Base-by-base conservation (phyloP, 2,797 vertebrate species). In the Intellagama lesueurii region DNA sequence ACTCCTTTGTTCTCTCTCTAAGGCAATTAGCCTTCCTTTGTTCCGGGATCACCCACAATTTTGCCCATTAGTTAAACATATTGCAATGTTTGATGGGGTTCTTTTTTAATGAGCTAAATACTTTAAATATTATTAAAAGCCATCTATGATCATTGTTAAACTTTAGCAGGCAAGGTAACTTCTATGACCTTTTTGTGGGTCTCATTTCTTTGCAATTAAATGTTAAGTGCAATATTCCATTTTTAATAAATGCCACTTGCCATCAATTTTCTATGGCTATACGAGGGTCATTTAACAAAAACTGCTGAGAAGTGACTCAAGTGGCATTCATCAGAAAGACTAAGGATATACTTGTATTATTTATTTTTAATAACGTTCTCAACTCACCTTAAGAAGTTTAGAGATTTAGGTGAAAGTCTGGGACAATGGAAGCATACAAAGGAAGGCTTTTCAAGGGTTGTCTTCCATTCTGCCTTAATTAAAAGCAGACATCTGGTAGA, bases 181-280 rank as follows among this genome's bases (percentile, higher is more conserved):
- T 85, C 52, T 81, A 73, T 81, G 78, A 77, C 2, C 73, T 87
- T 44, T 28, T 9, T 49, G 69, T 81, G 3, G 9, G 76, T 81
- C 19, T 76, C 3, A 49, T 70, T 90, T 22, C 35, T 90, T 87
- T 32, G 69, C 88, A 79, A 88, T 52, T 1, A 1, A 91, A 8
- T 82, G 69, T 85, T 85, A 89, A 89, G 68, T 75, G 73, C 16
- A 84, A 70, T 84, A 89, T 85, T 85, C 40, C 44, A 60, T 72
- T 89, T 85, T 81, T 89, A 85, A 89, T 89, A 64, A 69, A 85
- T 75, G 77, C 75, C 3, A 0, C 77, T 81, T 81, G 77, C 77
- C 40, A 35, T 89, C 52, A 73, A 47, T 81, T 81, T 89, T 40
- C 35, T 35, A 17, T 32, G 60, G 66, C 11, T 70, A 22, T 79